These are phyloP conservation scores for Callopanchax toddi DNA, from an alignment of 2,113 vertebrate species.

Conservation along the genomic window DNA sequence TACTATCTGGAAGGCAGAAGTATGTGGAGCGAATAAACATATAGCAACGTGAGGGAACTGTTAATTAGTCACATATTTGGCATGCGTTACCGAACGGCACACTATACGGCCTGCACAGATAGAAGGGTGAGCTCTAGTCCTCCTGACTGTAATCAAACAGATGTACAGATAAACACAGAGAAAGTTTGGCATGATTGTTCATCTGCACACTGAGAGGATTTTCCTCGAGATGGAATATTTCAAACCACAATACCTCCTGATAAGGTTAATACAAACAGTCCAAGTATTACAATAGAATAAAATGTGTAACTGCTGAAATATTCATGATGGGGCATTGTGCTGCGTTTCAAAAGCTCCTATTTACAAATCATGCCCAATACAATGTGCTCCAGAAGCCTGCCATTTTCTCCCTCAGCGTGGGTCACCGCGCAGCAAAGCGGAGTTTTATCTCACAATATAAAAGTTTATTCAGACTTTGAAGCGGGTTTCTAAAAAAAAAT, in stretches of 20 bases:
- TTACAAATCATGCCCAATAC: constrained; percentile 78
- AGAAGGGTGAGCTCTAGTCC: constrained; percentile 58
- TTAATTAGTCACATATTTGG: constrained; percentile 77
- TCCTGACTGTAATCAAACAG: constrained; percentile 69
- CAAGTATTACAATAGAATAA: constrained; percentile 45
- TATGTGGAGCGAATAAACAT: constrained; percentile 77
- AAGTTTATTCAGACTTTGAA: constrained; percentile 82
- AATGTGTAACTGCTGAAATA: constrained; percentile 55
- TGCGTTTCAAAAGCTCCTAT: constrained; percentile 73
- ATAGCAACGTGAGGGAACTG: constrained; percentile 76
- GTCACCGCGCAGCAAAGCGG: constrained; percentile 71
- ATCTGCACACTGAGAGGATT: constrained; percentile 31
- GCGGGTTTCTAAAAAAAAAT: constrained; percentile 58
- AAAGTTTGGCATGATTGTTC: constrained; percentile 67
- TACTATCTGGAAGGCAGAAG: constrained; percentile 80
- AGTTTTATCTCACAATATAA: constrained; percentile 73
- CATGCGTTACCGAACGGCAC: constrained; percentile 69
- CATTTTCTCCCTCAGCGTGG: constrained; percentile 72
- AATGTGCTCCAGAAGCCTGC: constrained; percentile 57
- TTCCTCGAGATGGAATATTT: constrained; percentile 19
- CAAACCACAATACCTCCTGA: constrained; percentile 60
- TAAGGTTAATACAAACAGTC: constrained; percentile 68
- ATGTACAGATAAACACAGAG: constrained; percentile 63
- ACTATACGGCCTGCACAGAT: constrained; percentile 46
- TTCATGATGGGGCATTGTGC: constrained; percentile 65